phyloP scores from a whole-genome alignment of 2,888 invertebrate species.

The Spodoptera picta region DNA sequence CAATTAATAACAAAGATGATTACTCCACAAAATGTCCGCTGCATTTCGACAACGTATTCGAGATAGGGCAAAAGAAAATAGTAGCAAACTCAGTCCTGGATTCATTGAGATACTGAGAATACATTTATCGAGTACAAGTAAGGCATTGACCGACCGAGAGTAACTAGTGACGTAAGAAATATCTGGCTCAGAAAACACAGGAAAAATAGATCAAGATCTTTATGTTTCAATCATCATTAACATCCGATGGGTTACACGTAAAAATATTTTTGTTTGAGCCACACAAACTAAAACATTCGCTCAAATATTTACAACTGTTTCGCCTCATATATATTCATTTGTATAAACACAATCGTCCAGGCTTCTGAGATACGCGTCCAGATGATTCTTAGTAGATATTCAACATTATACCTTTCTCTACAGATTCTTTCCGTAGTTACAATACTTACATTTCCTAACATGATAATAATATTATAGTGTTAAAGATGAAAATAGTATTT shows the following conservation, averaged over 20 bases:
- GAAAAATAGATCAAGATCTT: slow-evolving; percentile 31
- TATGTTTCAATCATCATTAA: slow-evolving; percentile 30
- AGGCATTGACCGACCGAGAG: background rate
- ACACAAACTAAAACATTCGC: slow-evolving; percentile 11
- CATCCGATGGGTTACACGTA: slow-evolving; percentile 21
- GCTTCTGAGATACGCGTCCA: background rate
- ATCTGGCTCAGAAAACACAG: background rate
- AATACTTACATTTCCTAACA: no score
- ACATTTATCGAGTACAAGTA: no score
- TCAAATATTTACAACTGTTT: slow-evolving; percentile 42
- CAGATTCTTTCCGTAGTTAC: no score
- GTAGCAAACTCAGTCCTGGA: no score
- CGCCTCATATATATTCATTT: slow-evolving; percentile 17
- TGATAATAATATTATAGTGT: no score
- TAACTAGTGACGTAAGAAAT: slow-evolving; percentile 2
- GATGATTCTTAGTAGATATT: background rate
- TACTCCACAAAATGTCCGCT: no score
- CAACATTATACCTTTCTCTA: no score
- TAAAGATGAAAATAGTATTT: no score
- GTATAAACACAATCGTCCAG: slow-evolving; percentile 19
- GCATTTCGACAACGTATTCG: no score
- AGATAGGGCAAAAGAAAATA: no score
- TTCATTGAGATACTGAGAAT: no score
- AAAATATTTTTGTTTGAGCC: slow-evolving; percentile 41
- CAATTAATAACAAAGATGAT: no score